Percentiles rank a stretch among this genome's conserved stretches.
These are phyloP conservation scores for Phylloscopus whistleri DNA, from an alignment of 2,113 vertebrate species.

Conservation along the genomic window DNA sequence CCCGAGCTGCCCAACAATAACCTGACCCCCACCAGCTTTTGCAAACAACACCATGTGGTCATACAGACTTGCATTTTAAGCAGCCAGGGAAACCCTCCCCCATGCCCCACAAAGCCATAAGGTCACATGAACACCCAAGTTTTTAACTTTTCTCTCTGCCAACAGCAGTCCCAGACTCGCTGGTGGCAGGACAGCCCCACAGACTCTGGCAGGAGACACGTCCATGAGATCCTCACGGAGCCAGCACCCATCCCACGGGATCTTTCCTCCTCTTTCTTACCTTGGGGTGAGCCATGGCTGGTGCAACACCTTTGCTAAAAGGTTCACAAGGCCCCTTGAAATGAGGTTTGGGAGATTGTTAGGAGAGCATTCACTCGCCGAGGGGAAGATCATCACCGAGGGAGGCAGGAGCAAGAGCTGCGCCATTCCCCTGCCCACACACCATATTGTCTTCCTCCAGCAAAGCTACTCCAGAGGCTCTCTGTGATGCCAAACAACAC, in stretches of 20 bases:
- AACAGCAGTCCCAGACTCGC: background rate
- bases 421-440: conserved; percentile 14
- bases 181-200: background rate
- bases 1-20: background rate
- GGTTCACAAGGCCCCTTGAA: background rate
- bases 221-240: background rate
- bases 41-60: background rate
- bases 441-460: conserved; percentile 53
- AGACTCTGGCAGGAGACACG: rapidly evolving
- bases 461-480: conserved; percentile 38
- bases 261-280: background rate
- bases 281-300: background rate
- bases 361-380: background rate
- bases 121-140: background rate
- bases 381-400: background rate
- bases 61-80: background rate
- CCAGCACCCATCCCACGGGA: background rate
- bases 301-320: background rate
- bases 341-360: background rate
- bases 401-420: conserved; percentile 16
- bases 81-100: background rate
- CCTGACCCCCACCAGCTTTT: background rate
- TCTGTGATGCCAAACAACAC: conserved; percentile 13
- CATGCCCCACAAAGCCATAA: background rate
- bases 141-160: background rate